Evolutionary conservation across 2,888 invertebrate species (phyloP).

Genomic region (Syrphus vitripennis): DNA sequence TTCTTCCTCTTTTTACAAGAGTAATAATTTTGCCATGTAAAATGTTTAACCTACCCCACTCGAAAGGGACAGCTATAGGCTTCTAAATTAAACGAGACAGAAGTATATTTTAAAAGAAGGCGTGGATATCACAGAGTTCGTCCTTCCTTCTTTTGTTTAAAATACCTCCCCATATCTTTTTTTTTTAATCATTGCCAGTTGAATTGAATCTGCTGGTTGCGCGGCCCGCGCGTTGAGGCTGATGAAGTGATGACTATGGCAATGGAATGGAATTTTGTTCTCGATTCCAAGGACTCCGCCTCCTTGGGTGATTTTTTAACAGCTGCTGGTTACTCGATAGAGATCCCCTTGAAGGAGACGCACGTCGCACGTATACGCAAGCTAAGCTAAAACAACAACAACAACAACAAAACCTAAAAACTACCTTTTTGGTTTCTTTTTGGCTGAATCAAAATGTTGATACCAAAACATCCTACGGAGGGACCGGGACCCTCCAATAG

Average conservation of each 20-base stretch:
- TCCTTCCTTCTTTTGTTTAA: not conserved
- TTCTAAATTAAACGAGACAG: not conserved
- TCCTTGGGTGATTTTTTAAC: not conserved
- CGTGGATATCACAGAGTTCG: not conserved
- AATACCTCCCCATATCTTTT: not conserved
- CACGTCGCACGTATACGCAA: constrained; percentile 38
- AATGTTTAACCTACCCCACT: not conserved
- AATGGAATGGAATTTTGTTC: not conserved
- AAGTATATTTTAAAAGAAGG: not conserved
- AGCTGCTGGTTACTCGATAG: constrained; percentile 23
- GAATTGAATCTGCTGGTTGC: not conserved
- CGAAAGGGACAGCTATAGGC: not conserved
- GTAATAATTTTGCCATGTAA: not conserved
- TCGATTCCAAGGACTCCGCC: constrained; percentile 27
- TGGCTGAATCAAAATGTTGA: not conserved
- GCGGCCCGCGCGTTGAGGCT: not conserved
- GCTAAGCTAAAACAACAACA: not conserved
- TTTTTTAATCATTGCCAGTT: not conserved
- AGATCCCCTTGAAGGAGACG: not conserved
- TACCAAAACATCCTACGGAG: not conserved
- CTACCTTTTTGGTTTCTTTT: not conserved
- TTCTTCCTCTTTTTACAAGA: not conserved
- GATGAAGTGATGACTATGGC: not conserved
- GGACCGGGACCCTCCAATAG: too few species aligned
- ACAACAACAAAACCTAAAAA: not conserved